Percentiles rank a stretch among this genome's conserved stretches.
These are phyloP conservation scores for Neomonachus schauinslandi DNA, from an alignment of 2,113 vertebrate species.

Conservation along the genomic window DNA sequence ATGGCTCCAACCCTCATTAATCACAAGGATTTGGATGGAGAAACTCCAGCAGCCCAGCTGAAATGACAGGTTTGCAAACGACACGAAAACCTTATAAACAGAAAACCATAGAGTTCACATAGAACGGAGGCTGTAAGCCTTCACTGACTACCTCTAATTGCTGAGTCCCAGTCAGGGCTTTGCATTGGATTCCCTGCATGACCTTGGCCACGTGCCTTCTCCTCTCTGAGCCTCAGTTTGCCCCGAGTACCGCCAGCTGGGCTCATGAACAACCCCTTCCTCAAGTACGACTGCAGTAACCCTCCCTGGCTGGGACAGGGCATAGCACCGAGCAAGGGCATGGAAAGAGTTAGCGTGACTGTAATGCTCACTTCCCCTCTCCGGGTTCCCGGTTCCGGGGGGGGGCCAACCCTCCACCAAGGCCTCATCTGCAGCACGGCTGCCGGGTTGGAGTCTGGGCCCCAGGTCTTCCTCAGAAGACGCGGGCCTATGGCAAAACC, in stretches of 20 bases:
- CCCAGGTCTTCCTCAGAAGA: constrained; percentile 1
- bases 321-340: neutral
- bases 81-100: neutral
- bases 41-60: neutral
- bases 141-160: neutral
- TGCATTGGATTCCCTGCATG: neutral
- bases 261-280: neutral
- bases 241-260: neutral
- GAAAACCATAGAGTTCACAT: neutral
- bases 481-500: neutral
- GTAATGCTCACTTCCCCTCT: neutral
- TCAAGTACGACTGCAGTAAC: neutral
- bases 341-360: neutral
- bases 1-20: neutral
- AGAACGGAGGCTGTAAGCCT: neutral
- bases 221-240: neutral
- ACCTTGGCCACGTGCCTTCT: neutral
- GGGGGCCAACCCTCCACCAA: neutral
- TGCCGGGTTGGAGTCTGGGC: neutral
- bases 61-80: constrained; percentile 20
- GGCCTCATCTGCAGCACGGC: neutral
- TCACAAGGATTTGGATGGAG: neutral
- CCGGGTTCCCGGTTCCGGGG: rapidly evolving
- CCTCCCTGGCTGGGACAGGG: neutral
- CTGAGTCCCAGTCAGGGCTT: neutral